Percentiles rank a stretch among this genome's conserved stretches.
These are phyloP conservation scores for Botia kubotai DNA, from an alignment of 2,797 vertebrate genomes.

Conservation along the genomic window DNA sequence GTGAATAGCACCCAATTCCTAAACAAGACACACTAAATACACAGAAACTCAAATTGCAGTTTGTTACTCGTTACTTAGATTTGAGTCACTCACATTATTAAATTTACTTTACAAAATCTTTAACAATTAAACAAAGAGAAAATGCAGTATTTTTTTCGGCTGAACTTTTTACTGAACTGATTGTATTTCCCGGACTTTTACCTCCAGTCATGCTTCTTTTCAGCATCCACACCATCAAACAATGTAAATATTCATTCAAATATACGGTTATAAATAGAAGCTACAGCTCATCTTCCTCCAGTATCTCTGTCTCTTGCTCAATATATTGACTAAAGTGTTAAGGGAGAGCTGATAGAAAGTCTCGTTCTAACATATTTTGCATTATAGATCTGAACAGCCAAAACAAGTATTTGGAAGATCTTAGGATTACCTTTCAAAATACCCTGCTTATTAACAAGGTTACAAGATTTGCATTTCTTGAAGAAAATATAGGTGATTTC, in stretches of 20 bases:
- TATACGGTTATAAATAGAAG: conserved; percentile 57
- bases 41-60: conserved; percentile 11
- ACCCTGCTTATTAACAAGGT: conserved; percentile 11
- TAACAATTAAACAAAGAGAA: not conserved
- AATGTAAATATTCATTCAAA: conserved; percentile 49
- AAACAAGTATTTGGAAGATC: conserved; percentile 22
- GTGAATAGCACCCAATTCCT: conserved; percentile 2
- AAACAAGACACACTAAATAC: not conserved
- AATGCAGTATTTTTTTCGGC: not conserved
- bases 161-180: not conserved
- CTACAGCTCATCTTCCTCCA: conserved; percentile 51
- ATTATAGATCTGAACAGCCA: conserved; percentile 60
- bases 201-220: conserved; percentile 50
- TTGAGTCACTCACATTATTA: not conserved
- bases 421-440: conserved; percentile 12
- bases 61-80: not conserved
- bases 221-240: conserved; percentile 29
- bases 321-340: conserved; percentile 51
- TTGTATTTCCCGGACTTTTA: not conserved
- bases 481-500: not conserved
- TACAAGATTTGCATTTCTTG: not conserved
- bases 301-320: conserved; percentile 47
- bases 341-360: conserved; percentile 48
- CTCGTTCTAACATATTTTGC: conserved; percentile 51
- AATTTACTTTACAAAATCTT: too few relatives aligned